phyloP scores from a whole-genome alignment of 2,113 vertebrate species.

The Petaurus breviceps region DNA sequence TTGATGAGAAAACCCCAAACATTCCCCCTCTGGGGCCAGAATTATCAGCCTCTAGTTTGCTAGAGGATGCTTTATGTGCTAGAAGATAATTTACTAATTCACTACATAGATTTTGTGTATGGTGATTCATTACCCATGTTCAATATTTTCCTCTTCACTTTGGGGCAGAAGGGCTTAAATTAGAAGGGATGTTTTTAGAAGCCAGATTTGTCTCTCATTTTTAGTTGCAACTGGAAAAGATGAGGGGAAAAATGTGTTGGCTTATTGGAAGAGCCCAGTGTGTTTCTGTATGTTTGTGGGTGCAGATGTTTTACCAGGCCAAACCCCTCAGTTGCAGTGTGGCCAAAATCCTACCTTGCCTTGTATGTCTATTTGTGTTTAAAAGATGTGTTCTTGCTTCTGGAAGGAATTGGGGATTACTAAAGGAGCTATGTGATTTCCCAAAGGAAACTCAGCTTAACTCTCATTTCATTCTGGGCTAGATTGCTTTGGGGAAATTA shows the following conservation, averaged over 20 bases:
- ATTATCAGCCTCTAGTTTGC: no score
- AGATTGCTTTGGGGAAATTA: background rate
- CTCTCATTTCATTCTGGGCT: background rate
- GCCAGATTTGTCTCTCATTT: no score
- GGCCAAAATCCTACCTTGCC: background rate
- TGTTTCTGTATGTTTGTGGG: background rate
- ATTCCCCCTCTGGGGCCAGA: no score
- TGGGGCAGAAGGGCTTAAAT: no score
- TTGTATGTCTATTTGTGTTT: background rate
- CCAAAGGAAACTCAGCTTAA: background rate
- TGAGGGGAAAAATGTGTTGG: background rate
- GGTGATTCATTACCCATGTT: no score
- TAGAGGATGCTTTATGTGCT: no score
- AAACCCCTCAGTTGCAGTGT: background rate
- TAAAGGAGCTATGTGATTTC: background rate
- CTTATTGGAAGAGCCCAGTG: background rate
- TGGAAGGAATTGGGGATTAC: background rate
- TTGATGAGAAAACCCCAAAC: no score
- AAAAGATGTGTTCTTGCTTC: background rate
- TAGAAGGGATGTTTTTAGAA: no score
- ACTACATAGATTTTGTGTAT: no score
- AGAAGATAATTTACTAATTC: no score
- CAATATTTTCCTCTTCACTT: no score
- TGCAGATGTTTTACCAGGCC: background rate
- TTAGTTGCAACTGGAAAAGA: background rate